Base-by-base conservation (phyloP, 2,113 vertebrate species). In the Nothoprocta perdicaria region DNA sequence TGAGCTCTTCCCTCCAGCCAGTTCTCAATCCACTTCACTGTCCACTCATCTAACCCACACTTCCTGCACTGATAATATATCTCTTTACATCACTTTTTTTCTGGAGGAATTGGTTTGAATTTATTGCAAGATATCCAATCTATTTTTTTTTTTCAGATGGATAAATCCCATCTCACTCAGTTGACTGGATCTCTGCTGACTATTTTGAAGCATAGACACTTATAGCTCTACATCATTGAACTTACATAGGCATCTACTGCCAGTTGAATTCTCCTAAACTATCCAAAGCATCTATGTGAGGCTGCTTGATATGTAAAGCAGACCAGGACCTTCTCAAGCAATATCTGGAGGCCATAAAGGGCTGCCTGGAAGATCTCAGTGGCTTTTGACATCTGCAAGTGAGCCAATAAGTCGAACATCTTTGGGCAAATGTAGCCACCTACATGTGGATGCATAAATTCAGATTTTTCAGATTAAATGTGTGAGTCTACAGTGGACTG, bases 181-280 rank as follows among this genome's bases (percentile, higher is more conserved):
- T 45, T 61, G 33, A 7, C 6, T n/a, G 27, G 6, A 43, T 24
- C 26, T 67, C 23, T 62, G 9, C 14, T 69, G 43, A 10, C 13
- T 50, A 0, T 31, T 38, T 4, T 0, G 33, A 9, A 84, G 2
- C 19, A 50, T 7, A 78, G 40, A 35, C 14, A 26, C 29, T 67
- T 57, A 38, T 27, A 27, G 6, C 14, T 81, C 14, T 55, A 55
- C 18, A 7, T 15, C 38, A 27, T 33, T 33, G 60, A 12, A 45
- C 7, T 18, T 1, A 5, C 22, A 66, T 3, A 41, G 4, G 5
- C 33, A 41, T 41, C 14, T 80, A 26, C 4, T 27, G 29, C 19
- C 9, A 33, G 22, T 6, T 3, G 12, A 35, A 10, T 43, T 24
- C 19, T 50, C 14, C 27, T 2, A 43, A 31, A 13, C 10, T 33